Conservation (phyloP, 2,113 vertebrate genomes). For the Argyrosomus japonicus region DNA sequence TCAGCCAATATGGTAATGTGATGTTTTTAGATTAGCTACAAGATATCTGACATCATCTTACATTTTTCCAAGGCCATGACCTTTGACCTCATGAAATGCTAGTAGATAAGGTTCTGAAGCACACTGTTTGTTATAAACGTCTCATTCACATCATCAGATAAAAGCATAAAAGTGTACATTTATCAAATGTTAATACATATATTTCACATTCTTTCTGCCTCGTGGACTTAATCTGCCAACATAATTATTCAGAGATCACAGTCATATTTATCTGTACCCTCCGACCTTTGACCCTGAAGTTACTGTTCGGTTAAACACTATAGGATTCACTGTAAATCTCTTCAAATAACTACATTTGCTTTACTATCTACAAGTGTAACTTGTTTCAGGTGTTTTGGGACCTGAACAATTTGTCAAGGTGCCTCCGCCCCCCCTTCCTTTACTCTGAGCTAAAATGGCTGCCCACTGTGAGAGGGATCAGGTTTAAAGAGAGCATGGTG, state of each 20-base stretch:
- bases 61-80: neutral
- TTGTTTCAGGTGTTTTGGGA: neutral
- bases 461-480: conserved; percentile 38
- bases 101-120: neutral
- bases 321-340: neutral
- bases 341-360: neutral
- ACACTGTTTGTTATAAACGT: neutral
- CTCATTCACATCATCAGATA: neutral
- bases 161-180: neutral
- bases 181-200: neutral
- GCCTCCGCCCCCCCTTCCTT: neutral
- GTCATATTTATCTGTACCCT: neutral
- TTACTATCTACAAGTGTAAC: neutral
- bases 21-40: neutral
- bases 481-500: conserved; percentile 34
- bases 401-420: conserved; percentile 4
- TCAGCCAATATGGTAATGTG: neutral
- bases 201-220: neutral
- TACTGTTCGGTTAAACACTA: neutral
- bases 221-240: neutral
- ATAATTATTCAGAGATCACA: neutral
- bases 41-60: neutral
- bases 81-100: neutral
- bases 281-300: neutral
- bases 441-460: conserved; percentile 13